A percentile compares a stretch with the other conserved stretches of the same genome.
phyloP scores from a whole-genome alignment of 1,140 invertebrate species.

The Achroia grisella region DNA sequence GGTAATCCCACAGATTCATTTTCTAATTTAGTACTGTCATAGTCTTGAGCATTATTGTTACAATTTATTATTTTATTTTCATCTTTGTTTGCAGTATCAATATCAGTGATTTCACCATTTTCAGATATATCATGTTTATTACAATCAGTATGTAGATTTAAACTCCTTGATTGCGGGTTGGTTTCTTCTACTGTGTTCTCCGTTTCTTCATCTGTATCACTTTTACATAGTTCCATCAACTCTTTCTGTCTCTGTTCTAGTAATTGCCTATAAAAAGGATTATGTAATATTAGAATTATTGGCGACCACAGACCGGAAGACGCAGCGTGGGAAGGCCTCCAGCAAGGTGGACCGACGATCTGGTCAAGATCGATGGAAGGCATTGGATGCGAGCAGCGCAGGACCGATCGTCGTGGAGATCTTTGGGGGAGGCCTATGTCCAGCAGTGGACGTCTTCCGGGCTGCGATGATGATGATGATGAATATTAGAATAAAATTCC shows the following conservation, averaged over 20 bases:
- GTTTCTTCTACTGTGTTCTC: slow-evolving; percentile 39
- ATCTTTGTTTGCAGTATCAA: slow-evolving; percentile 3
- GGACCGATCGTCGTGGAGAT: no score
- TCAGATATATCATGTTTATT: background rate
- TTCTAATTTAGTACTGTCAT: slow-evolving; percentile 2
- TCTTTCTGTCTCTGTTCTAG: slow-evolving; percentile 75
- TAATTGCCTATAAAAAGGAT: slow-evolving; percentile 54
- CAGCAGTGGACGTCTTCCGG: no score
- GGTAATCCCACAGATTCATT: slow-evolving; percentile 1
- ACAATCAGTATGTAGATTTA: background rate
- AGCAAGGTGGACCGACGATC: no score
- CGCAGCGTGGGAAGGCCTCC: no score
- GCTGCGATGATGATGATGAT: no score
- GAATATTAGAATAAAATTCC: no score
- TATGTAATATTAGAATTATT: no score
- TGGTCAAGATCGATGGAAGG: no score
- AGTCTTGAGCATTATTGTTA: slow-evolving; percentile 1
- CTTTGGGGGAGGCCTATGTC: no score
- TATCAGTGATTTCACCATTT: background rate
- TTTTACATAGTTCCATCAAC: slow-evolving; percentile 76
- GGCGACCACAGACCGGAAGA: no score
- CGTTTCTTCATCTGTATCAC: slow-evolving; percentile 68
- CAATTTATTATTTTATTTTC: background rate
- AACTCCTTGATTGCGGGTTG: slow-evolving; percentile 5
- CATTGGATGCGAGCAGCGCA: no score